Percentiles rank a stretch among this genome's conserved stretches.
Conservation (phyloP, 2,797 vertebrate genomes). For the Gymnoscopelus microlampas region DNA sequence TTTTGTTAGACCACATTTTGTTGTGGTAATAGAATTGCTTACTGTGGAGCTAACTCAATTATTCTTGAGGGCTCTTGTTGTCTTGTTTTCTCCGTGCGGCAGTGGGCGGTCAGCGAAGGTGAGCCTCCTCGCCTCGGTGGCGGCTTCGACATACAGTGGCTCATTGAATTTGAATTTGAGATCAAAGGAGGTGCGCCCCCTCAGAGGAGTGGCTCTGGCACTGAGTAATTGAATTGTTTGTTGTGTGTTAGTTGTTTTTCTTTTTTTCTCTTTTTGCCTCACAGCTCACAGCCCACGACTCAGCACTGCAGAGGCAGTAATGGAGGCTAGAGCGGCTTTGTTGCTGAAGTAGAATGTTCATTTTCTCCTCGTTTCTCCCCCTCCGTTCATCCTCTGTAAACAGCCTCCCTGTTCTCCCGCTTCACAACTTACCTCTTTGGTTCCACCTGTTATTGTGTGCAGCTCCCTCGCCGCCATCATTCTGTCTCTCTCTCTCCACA, state of each 20-base stretch:
- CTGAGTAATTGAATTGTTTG: conserved; percentile 81
- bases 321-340: conserved; percentile 54
- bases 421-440: not conserved
- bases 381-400: conserved; percentile 41
- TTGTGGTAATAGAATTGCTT: conserved; percentile 70
- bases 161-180: conserved; percentile 54
- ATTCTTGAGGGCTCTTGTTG: conserved; percentile 70
- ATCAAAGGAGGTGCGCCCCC: conserved; percentile 66
- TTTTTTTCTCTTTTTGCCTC: not conserved
- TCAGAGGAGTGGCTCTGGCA: conserved; percentile 43
- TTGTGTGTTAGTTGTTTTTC: conserved; percentile 66
- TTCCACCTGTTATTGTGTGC: conserved; percentile 44
- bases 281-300: no score
- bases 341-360: conserved; percentile 47
- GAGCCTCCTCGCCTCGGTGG: conserved; percentile 46
- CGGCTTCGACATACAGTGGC: conserved; percentile 68
- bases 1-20: conserved; percentile 57
- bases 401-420: conserved; percentile 27
- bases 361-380: conserved; percentile 49
- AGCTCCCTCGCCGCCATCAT: not conserved
- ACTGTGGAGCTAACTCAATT: conserved; percentile 70
- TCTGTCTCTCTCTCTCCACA: conserved; percentile 1
- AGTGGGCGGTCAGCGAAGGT: conserved; percentile 11
- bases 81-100: conserved; percentile 41
- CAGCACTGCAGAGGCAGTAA: conserved; percentile 29